Percentiles rank a stretch among this genome's conserved stretches.
Conservation (phyloP, 92 coral and sea anemone genomes). For the Pocillopora meandrina region DNA sequence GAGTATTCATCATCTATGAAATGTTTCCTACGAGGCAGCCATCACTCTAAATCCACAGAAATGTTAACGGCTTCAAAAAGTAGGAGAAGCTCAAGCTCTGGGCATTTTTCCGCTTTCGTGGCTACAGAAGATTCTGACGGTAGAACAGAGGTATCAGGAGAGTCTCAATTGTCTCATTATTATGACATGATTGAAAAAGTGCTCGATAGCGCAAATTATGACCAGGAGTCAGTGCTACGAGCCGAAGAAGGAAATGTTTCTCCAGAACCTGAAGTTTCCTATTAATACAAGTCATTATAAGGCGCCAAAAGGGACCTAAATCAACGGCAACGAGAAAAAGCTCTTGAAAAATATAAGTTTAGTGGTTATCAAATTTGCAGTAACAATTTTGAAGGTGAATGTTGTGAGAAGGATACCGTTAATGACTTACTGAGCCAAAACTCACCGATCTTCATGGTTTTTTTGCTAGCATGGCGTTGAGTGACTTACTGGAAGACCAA, state of each 20-base stretch:
- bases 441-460: no score
- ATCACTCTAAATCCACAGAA: neutral
- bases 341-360: constrained; percentile 15
- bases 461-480: no score
- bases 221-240: no score
- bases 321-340: neutral
- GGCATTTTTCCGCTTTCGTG: neutral
- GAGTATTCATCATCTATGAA: neutral
- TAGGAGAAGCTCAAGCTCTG: neutral
- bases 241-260: no score
- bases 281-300: constrained; percentile 25
- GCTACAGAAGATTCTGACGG: neutral
- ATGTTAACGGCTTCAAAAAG: neutral
- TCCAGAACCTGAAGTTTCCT: neutral
- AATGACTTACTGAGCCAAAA: no score
- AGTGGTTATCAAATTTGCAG: constrained; percentile 7
- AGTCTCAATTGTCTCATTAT: constrained; percentile 4
- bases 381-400: neutral
- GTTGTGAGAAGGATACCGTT: no score
- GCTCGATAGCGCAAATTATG: neutral
- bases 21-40: neutral
- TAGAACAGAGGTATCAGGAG: neutral
- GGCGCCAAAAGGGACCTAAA: neutral
- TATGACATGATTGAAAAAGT: constrained; percentile 28
- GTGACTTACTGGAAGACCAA: no score